Conservation (phyloP, 1,140 invertebrate genomes). For the Drosophila pandora region DNA sequence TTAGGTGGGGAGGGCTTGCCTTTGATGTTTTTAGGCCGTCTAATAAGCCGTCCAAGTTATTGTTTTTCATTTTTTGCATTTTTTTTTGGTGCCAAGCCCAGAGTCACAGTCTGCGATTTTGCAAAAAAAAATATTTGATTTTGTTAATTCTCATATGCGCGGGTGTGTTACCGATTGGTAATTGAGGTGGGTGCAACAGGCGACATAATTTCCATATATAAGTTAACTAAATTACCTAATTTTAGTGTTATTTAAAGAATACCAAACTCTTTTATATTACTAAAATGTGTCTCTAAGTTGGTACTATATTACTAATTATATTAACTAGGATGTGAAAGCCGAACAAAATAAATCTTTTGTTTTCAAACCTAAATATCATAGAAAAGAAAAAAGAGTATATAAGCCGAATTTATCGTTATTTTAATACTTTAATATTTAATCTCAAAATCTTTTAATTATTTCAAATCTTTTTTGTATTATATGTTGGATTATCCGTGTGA, state of each 20-base stretch:
- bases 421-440: neutral
- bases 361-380: too few relatives aligned
- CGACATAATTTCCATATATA: neutral
- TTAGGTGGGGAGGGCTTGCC: conserved; percentile 20
- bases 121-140: conserved; percentile 21
- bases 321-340: too few relatives aligned
- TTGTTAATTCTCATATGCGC: conserved; percentile 25
- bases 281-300: too few relatives aligned
- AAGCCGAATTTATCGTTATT: too few relatives aligned
- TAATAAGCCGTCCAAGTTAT: conserved; percentile 43
- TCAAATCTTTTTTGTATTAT: neutral
- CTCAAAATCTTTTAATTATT: neutral
- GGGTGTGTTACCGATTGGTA: conserved; percentile 30
- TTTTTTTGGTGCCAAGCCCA: conserved; percentile 9
- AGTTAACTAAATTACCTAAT: neutral
- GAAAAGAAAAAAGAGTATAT: too few relatives aligned
- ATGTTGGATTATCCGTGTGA: conserved; percentile 22
- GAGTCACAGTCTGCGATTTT: conserved; percentile 10
- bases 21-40: conserved; percentile 62
- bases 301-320: too few relatives aligned
- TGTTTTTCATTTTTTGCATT: conserved; percentile 21
- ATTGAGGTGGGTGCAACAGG: conserved; percentile 43
- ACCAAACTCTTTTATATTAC: too few relatives aligned
- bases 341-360: too few relatives aligned
- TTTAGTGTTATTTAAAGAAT: too few relatives aligned